A percentile compares a stretch with the other conserved stretches of the same genome.
These are phyloP conservation scores for Pseudomyrmex gracilis DNA, from an alignment of 1,140 invertebrate genomes.

Conservation along the genomic window DNA sequence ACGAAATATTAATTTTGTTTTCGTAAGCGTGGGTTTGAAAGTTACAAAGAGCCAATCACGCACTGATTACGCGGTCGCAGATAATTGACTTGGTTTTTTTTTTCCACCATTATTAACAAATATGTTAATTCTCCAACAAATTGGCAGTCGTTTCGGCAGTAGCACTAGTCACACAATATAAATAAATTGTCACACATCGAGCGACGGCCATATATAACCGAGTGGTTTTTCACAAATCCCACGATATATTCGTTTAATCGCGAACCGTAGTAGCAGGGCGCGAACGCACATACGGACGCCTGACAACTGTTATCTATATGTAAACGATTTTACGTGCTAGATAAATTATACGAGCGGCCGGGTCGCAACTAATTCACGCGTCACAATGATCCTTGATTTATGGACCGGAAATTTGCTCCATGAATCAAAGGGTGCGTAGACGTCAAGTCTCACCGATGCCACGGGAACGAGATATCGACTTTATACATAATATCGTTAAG, in stretches of 20 bases:
- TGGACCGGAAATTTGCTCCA: constrained; percentile 1
- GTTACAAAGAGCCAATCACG: too few relatives aligned
- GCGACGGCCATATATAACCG: constrained; percentile 24
- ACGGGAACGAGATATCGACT: constrained; percentile 29
- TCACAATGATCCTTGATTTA: constrained; percentile 30
- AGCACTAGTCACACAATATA: not conserved
- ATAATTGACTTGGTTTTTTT: not conserved
- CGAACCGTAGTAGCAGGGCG: not conserved
- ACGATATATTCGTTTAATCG: constrained; percentile 54
- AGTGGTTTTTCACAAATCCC: constrained; percentile 45
- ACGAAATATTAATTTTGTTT: too few relatives aligned
- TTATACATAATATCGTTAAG: constrained; percentile 52
- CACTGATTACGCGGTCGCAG: not conserved
- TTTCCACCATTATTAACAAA: constrained; percentile 6
- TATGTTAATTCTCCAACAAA: constrained; percentile 34
- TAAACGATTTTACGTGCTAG: constrained; percentile 45
- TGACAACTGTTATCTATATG: constrained; percentile 51
- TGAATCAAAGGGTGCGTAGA: constrained; percentile 31
- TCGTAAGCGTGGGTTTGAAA: too few relatives aligned
- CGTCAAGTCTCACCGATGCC: not conserved
- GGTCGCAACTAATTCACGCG: constrained; percentile 50
- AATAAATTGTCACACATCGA: constrained; percentile 30
- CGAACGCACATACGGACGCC: not conserved
- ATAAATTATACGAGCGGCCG: constrained; percentile 47
- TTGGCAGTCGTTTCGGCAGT: not conserved